phyloP scores from a whole-genome alignment of 1,140 invertebrate genomes.

The Dendrolimus kikuchii region DNA sequence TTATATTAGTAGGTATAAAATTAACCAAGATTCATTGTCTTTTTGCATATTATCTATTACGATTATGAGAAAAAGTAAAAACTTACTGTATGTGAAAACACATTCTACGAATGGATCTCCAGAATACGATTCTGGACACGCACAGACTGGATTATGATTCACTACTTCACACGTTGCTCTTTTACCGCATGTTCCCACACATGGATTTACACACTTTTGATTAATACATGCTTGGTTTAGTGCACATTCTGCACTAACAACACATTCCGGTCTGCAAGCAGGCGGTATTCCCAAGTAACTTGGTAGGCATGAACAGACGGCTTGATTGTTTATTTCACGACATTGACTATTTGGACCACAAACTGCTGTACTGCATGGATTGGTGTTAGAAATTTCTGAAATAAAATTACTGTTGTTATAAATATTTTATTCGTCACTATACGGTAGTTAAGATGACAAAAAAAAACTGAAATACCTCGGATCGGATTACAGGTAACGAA shows the following conservation, averaged over 20 bases:
- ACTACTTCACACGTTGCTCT: constrained; percentile 83
- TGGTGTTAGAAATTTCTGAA: constrained; percentile 40
- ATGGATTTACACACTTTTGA: constrained; percentile 86
- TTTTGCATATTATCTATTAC: constrained; percentile 1
- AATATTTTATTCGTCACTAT: background rate
- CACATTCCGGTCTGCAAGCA: constrained; percentile 86
- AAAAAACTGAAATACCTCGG: constrained; percentile 31
- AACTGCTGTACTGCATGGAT: constrained; percentile 83
- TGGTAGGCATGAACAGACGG: constrained; percentile 82
- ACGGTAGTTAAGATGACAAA: constrained; percentile 5
- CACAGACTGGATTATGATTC: constrained; percentile 79
- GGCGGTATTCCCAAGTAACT: constrained; percentile 83
- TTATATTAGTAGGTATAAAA: too few relatives aligned
- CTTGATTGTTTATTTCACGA: constrained; percentile 77
- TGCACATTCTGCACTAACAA: constrained; percentile 81
- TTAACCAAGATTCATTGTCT: background rate
- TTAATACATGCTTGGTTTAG: constrained; percentile 83
- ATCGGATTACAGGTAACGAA: constrained; percentile 75
- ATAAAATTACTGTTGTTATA: constrained; percentile 15
- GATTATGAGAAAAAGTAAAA: constrained; percentile 4
- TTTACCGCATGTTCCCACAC: constrained; percentile 82
- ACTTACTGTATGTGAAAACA: constrained; percentile 53
- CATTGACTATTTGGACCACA: constrained; percentile 87
- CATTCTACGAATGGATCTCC: constrained; percentile 78
- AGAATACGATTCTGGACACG: constrained; percentile 71